Percentiles rank a stretch among this genome's conserved stretches.
These are phyloP conservation scores for Pandemis cinnamomeana DNA, from an alignment of 2,888 invertebrate species.

Conservation along the genomic window DNA sequence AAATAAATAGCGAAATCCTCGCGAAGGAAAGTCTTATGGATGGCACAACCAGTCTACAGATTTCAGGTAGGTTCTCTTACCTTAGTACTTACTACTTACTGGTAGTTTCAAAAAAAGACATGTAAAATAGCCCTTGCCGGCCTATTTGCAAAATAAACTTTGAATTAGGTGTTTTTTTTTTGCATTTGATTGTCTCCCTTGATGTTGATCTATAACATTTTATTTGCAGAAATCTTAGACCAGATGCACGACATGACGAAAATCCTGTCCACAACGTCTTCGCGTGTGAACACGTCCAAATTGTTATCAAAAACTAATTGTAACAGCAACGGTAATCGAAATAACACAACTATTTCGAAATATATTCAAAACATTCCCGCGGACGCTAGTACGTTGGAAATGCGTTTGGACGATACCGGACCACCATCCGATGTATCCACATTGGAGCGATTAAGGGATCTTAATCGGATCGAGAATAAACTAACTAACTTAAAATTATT, in stretches of 20 bases:
- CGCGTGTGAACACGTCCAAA: conserved; percentile 41
- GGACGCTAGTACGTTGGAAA: conserved; percentile 52
- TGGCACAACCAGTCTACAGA: conserved; percentile 69
- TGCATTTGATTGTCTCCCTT: background rate
- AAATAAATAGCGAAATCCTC: conserved; percentile 39
- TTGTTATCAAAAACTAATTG: conserved; percentile 27
- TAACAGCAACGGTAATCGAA: conserved; percentile 51
- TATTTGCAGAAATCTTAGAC: conserved; percentile 71
- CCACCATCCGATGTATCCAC: conserved; percentile 71
- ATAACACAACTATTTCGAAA: conserved; percentile 53
- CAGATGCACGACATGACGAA: conserved; percentile 72
- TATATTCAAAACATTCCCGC: conserved; percentile 64
- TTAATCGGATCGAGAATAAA: conserved; percentile 74
- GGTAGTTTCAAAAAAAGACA: no score
- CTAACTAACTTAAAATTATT: conserved; percentile 65
- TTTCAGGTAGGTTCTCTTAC: conserved; percentile 62
- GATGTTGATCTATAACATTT: conserved; percentile 27
- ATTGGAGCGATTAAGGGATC: conserved; percentile 75
- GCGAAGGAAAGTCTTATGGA: conserved; percentile 60
- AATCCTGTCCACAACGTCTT: conserved; percentile 52
- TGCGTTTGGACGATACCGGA: conserved; percentile 52
- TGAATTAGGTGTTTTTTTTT: background rate
- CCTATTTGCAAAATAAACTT: no score
- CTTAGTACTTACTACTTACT: no score
- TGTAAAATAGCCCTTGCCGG: no score